Evolutionary conservation across 2,797 vertebrate genomes (phyloP).

Genomic region (Hephaestus fuliginosus): DNA sequence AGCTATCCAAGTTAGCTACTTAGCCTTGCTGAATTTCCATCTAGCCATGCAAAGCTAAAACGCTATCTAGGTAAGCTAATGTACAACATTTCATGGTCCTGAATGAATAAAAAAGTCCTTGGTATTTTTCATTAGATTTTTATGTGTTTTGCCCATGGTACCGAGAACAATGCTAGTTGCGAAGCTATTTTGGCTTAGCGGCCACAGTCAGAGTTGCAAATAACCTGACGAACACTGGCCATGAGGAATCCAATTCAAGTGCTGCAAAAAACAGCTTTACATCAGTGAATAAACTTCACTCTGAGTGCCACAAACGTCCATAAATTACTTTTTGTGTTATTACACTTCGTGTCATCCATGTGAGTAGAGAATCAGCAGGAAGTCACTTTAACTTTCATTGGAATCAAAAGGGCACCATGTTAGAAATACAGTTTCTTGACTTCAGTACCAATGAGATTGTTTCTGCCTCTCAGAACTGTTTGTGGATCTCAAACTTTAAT

Average conservation of each 20-base stretch:
- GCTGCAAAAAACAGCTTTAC: neutral
- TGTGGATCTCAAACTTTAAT: conserved; percentile 42
- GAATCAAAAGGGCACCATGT: neutral
- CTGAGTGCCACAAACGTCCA: neutral
- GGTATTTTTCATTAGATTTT: neutral
- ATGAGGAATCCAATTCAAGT: neutral
- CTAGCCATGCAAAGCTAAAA: neutral
- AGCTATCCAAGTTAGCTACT: neutral
- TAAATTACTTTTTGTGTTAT: neutral
- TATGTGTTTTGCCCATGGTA: neutral
- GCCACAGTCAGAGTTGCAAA: neutral
- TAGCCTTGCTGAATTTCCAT: neutral
- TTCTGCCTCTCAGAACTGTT: conserved; percentile 30
- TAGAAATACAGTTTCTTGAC: neutral
- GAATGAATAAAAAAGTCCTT: neutral
- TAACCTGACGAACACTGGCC: neutral
- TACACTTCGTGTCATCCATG: neutral
- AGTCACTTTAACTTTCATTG: neutral
- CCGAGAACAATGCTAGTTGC: neutral
- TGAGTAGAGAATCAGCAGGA: neutral
- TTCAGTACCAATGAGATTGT: neutral
- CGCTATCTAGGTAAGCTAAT: neutral
- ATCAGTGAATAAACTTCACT: neutral
- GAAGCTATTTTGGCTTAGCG: neutral
- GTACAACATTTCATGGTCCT: neutral